A percentile compares a stretch with the other conserved stretches of the same genome.
These are phyloP conservation scores for Lymantria dispar DNA, from an alignment of 2,888 invertebrate species.

Conservation along the genomic window DNA sequence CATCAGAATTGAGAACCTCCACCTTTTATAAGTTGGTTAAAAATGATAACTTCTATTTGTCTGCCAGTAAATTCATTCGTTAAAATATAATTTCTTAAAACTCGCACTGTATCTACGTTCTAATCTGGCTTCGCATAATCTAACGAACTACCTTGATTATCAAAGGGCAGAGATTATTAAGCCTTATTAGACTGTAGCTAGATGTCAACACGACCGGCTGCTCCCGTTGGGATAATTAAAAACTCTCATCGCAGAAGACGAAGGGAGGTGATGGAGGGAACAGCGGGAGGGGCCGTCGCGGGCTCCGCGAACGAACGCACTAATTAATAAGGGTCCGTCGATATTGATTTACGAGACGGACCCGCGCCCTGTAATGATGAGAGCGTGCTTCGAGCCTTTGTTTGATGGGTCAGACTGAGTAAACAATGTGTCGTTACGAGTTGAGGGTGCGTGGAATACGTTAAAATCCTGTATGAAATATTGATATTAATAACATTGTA, in stretches of 20 bases:
- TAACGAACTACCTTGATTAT: slow-evolving; percentile 8
- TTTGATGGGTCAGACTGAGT: slow-evolving; percentile 15
- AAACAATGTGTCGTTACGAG: slow-evolving; percentile 3
- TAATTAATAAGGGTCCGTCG: slow-evolving; percentile 81
- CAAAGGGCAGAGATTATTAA: slow-evolving; percentile 36
- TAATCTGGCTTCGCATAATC: background rate
- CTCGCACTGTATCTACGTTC: background rate
- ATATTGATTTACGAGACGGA: slow-evolving; percentile 78
- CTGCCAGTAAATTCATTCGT: background rate
- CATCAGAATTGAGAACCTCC: no score
- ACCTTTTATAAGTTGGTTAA: no score
- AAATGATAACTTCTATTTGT: no score
- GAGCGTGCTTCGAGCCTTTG: slow-evolving; percentile 34
- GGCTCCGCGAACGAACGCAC: slow-evolving; percentile 69
- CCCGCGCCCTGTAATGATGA: slow-evolving; percentile 28
- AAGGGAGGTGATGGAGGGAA: slow-evolving; percentile 14
- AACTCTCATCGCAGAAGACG: slow-evolving; percentile 61
- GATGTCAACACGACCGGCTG: slow-evolving; percentile 59
- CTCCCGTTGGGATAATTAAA: slow-evolving; percentile 71
- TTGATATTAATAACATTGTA: no score
- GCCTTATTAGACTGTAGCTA: slow-evolving; percentile 46
- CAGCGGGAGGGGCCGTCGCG: slow-evolving; percentile 30
- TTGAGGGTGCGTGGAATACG: background rate
- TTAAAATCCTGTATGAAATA: background rate
- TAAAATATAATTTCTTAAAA: background rate